These are phyloP conservation scores for Esperia sulphurella DNA, from an alignment of 2,888 invertebrate genomes.

Conservation along the genomic window DNA sequence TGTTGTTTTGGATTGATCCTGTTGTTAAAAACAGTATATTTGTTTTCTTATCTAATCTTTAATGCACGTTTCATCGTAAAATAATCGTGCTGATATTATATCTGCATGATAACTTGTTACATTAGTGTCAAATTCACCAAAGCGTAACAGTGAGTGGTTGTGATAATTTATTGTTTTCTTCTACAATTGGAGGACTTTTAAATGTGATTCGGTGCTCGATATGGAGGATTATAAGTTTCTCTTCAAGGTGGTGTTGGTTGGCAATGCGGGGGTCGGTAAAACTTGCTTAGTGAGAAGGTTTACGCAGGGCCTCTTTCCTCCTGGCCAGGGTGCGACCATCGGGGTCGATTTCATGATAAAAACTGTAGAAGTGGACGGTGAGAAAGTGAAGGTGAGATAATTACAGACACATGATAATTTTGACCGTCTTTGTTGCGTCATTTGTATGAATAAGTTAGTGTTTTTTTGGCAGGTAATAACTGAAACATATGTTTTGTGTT, in stretches of 20 bases:
- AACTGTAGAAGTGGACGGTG: constrained; percentile 97
- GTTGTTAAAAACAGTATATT: not conserved
- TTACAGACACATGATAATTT: constrained; percentile 16
- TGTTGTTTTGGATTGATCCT: constrained; percentile 31
- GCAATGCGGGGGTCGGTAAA: constrained; percentile 99
- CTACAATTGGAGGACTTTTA: constrained; percentile 23
- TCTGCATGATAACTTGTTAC: constrained; percentile 39
- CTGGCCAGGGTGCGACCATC: constrained; percentile 98
- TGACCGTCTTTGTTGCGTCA: constrained; percentile 41
- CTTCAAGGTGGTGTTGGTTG: constrained; percentile 98
- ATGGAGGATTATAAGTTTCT: constrained; percentile 99
- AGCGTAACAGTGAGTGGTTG: constrained; percentile 56
- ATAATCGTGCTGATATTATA: constrained; percentile 46
- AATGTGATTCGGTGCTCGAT: constrained; percentile 58
- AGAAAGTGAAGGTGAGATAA: constrained; percentile 89
- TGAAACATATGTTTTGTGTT: constrained; percentile 19
- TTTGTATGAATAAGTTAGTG: constrained; percentile 15
- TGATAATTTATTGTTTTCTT: constrained; percentile 36
- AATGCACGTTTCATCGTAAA: constrained; percentile 51
- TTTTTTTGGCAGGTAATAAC: constrained; percentile 6
- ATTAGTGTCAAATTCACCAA: constrained; percentile 49
- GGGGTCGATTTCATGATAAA: constrained; percentile 99
- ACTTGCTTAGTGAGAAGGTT: constrained; percentile 97
- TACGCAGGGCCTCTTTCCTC: constrained; percentile 98
- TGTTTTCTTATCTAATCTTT: constrained; percentile 43